Evolutionary conservation across 2,113 vertebrate genomes (phyloP).

Genomic region (Coptodon bakossiorum): DNA sequence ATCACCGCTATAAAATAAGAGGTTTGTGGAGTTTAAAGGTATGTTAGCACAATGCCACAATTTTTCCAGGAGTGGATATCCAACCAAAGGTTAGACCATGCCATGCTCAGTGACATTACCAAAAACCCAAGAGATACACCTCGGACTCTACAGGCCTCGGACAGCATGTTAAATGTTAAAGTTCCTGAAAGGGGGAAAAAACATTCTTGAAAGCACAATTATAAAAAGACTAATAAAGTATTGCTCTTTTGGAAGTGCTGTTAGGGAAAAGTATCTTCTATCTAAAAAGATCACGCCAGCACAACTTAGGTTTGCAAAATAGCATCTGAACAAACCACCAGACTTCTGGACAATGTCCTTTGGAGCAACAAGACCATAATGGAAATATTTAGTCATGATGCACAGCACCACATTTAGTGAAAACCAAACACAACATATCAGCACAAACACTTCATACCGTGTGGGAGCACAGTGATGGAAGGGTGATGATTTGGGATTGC

Average conservation of each 20-base stretch:
- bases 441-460: rapidly evolving
- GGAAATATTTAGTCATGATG: not conserved
- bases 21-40: not conserved
- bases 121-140: not conserved
- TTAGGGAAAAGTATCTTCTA: not conserved
- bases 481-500: not conserved
- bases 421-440: not conserved
- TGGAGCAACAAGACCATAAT: not conserved
- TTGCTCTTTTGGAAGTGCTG: not conserved
- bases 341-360: not conserved
- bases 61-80: not conserved
- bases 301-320: not conserved
- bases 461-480: not conserved
- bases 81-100: not conserved
- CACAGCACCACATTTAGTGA: not conserved
- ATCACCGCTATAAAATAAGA: not conserved
- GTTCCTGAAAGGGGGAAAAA: rapidly evolving
- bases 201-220: not conserved
- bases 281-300: not conserved
- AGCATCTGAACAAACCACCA: rapidly evolving
- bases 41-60: not conserved
- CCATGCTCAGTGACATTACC: not conserved
- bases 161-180: not conserved
- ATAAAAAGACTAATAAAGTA: not conserved
- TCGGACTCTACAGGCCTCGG: not conserved